These are phyloP conservation scores for Todus mexicanus DNA, from an alignment of 2,797 vertebrate species.

Conservation along the genomic window DNA sequence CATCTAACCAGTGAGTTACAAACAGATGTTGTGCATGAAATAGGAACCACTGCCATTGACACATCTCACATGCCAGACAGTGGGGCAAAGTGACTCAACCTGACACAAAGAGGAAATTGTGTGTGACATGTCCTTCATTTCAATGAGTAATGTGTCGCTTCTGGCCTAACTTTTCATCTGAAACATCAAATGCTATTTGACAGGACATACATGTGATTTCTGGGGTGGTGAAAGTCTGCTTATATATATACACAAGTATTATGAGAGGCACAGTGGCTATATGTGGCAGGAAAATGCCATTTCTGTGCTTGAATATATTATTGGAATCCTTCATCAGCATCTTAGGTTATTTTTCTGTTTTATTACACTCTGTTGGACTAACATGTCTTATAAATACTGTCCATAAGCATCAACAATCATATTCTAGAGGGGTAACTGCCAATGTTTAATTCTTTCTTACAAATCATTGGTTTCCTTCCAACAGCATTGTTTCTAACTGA, in stretches of 20 bases:
- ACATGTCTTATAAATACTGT: not conserved
- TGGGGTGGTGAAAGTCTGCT: conserved; percentile 1
- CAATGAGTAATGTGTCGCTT: conserved; percentile 30
- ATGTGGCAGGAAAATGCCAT: not conserved
- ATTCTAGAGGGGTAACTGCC: not conserved
- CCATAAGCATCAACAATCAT: not conserved
- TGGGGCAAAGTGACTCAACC: conserved; percentile 4
- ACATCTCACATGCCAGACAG: conserved; percentile 8
- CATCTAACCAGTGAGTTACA: conserved; percentile 24
- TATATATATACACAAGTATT: not conserved
- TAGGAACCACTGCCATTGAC: conserved; percentile 17
- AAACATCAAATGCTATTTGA: conserved; percentile 44
- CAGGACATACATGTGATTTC: conserved; percentile 33
- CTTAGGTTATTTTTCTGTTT: not conserved
- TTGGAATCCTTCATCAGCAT: not conserved
- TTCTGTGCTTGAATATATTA: not conserved
- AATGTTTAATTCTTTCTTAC: not conserved
- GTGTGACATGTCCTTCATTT: conserved; percentile 50
- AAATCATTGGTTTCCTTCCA: not conserved
- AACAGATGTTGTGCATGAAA: conserved; percentile 41
- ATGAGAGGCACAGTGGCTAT: not conserved
- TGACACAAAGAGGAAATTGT: not conserved
- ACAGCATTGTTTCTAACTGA: not conserved
- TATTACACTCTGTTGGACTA: not conserved
- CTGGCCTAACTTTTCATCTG: conserved; percentile 29